Base-by-base conservation (phyloP, 2,888 invertebrate genomes). In the Chirona hameri region DNA sequence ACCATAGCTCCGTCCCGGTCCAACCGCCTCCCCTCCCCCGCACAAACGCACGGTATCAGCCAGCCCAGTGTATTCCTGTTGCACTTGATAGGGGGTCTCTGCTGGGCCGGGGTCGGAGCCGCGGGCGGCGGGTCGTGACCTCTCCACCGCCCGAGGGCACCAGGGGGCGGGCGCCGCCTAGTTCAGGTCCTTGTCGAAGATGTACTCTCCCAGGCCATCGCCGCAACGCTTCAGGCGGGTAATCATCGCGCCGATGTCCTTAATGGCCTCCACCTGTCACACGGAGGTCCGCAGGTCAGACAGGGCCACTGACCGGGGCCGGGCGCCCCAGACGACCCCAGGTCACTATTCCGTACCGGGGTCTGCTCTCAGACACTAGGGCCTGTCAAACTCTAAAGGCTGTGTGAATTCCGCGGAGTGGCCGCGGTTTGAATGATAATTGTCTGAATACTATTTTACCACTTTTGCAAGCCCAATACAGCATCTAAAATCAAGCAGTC, bases 221-320 rank as follows among this genome's bases (percentile, higher is more conserved):
- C 91, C 91, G 84, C 89, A 89, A 81, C 91, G 89, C 86, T 90
- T 90, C 85, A 91, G 87, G 84, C 90, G 89, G 85, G 91, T 91
- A 84, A 92, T 88, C 86, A 90, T 88, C 86, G 90, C 91, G 24
- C 89, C 89, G 69, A 93, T 86, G 86, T 92, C 89, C 86, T 91
- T 91, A 85, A 92, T 90, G 83, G 91, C 89, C 83, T 90, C 89
- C 83, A 85, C 85, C 60, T 69, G 52, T n/a, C n/a, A n/a, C n/a
- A n/a, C n/a, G n/a, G n/a, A n/a, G n/a, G n/a, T n/a, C n/a, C n/a
- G n/a, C n/a, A n/a, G 14, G 39, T 9, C 24, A 81, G n/a, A 52
- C n/a, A 80, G 31, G 52, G 52, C 14, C 52, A 52, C 10, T n/a
- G n/a, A n/a, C n/a, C n/a, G n/a, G n/a, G n/a, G n/a, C n/a, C n/a